A percentile compares a stretch with the other conserved stretches of the same genome.
phyloP scores from a whole-genome alignment of 1,140 invertebrate species.

The Drosophila gunungcola region DNA sequence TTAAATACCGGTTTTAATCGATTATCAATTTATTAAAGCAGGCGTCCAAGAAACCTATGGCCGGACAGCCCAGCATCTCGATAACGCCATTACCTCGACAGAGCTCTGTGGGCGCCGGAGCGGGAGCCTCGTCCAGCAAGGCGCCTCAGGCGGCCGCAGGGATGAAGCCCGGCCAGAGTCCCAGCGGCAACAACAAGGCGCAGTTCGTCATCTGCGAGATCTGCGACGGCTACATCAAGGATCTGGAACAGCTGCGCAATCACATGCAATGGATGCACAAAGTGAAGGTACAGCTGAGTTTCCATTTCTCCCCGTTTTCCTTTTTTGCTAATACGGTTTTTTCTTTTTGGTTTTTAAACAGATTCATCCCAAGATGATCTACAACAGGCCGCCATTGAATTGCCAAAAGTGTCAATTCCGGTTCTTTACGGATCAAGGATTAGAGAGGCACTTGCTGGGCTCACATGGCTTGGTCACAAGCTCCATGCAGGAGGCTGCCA shows the following conservation, averaged over 20 bases:
- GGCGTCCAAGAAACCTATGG: constrained; percentile 83
- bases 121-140: constrained; percentile 84
- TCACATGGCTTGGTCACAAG: constrained; percentile 97
- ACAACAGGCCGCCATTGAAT: constrained; percentile 96
- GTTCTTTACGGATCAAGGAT: constrained; percentile 91
- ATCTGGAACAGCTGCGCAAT: constrained; percentile 95
- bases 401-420: constrained; percentile 98
- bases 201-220: constrained; percentile 97
- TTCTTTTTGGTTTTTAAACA: constrained; percentile 13
- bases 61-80: constrained; percentile 94
- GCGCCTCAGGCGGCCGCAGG: constrained; percentile 84
- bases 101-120: constrained; percentile 78
- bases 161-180: constrained; percentile 85
- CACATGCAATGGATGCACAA: constrained; percentile 99
- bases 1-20: neutral
- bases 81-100: constrained; percentile 94
- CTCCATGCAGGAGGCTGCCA: constrained; percentile 97
- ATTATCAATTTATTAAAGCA: constrained; percentile 25
- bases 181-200: constrained; percentile 87
- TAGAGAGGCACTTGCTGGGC: constrained; percentile 96
- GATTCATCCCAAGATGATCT: constrained; percentile 98
- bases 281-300: constrained; percentile 88
- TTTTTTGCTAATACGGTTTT: neutral
- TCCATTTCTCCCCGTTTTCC: constrained; percentile 4
- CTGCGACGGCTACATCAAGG: constrained; percentile 97